Conservation (phyloP, 2,888 invertebrate genomes). For the Leucophenga montana region DNA sequence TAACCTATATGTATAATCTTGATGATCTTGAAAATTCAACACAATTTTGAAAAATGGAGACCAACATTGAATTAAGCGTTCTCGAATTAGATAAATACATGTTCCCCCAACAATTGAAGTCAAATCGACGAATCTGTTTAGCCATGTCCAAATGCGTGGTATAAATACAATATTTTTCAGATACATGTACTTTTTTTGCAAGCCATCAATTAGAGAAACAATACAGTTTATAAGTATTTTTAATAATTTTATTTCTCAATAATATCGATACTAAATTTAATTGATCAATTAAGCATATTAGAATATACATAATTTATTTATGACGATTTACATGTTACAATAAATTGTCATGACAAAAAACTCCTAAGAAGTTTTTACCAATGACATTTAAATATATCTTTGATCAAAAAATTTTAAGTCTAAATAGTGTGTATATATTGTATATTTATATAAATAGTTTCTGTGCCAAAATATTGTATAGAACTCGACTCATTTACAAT, state of each 20-base stretch:
- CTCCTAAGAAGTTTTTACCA: not conserved
- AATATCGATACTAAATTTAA: conserved; percentile 12
- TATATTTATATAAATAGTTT: conserved; percentile 6
- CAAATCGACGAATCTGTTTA: too few relatives aligned
- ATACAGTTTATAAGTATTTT: conserved; percentile 3
- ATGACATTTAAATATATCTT: conserved; percentile 15
- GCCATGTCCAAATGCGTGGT: too few relatives aligned
- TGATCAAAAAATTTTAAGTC: conserved; percentile 15
- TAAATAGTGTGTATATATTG: not conserved
- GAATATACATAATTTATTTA: conserved; percentile 14
- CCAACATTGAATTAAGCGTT: too few relatives aligned
- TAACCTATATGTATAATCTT: too few relatives aligned
- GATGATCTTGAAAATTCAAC: too few relatives aligned
- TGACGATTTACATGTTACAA: conserved; percentile 1
- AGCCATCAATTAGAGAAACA: not conserved
- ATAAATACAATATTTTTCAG: too few relatives aligned
- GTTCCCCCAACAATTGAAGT: too few relatives aligned
- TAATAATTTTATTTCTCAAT: conserved; percentile 9
- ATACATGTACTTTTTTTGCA: too few relatives aligned
- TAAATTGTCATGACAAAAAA: not conserved
- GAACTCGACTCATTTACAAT: conserved; percentile 8
- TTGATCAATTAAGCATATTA: conserved; percentile 11
- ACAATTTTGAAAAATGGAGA: too few relatives aligned
- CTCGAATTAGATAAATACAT: too few relatives aligned
- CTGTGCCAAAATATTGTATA: conserved; percentile 17